These are phyloP conservation scores for Leuciscus idus DNA, from an alignment of 2,113 vertebrate genomes.

Conservation along the genomic window DNA sequence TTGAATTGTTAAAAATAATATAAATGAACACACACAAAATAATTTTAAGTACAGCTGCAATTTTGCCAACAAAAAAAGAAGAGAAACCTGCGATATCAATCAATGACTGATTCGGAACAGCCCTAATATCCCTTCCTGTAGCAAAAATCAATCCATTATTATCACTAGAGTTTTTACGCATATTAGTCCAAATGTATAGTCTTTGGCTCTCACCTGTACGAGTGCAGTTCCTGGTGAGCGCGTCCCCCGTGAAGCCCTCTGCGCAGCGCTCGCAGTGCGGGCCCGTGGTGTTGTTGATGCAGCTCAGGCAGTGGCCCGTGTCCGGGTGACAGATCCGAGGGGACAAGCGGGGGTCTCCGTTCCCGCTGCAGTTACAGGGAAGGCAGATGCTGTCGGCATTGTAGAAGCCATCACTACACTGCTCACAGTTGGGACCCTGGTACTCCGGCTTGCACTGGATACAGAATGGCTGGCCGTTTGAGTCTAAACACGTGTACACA, in stretches of 20 bases:
- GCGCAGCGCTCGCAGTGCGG: constrained; percentile 77
- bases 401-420: constrained; percentile 80
- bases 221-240: constrained; percentile 72
- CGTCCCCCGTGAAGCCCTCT: constrained; percentile 73
- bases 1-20: background rate
- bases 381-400: constrained; percentile 81
- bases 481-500: constrained; percentile 61
- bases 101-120: background rate
- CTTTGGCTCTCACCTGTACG: constrained; percentile 73
- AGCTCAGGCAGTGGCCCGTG: constrained; percentile 80
- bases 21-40: background rate
- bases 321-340: constrained; percentile 76
- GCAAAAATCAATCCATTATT: background rate
- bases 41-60: background rate
- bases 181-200: too few relatives aligned
- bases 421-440: constrained; percentile 76
- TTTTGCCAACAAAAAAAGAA: background rate
- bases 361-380: constrained; percentile 78
- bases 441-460: constrained; percentile 77
- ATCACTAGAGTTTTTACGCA: background rate
- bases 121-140: background rate
- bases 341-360: constrained; percentile 69
- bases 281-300: constrained; percentile 80
- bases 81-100: background rate
- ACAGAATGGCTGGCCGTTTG: constrained; percentile 65